Percentiles rank a stretch among this genome's conserved stretches.
Conservation (phyloP, 2,113 vertebrate species). For the Saccopteryx bilineata region DNA sequence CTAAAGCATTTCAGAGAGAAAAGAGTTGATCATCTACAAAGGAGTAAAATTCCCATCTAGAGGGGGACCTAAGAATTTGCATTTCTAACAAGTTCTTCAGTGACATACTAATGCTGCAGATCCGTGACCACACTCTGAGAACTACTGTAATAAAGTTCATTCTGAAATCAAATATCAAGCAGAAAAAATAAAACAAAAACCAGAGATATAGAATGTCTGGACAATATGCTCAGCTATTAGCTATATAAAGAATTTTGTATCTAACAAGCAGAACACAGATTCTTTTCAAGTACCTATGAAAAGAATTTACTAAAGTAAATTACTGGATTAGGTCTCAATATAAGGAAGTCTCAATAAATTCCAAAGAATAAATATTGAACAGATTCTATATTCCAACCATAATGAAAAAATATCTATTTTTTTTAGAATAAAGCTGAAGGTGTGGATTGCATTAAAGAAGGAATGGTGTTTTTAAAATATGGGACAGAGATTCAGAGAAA, state of each 20-base stretch:
- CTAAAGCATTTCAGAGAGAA: neutral
- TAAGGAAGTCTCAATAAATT: neutral
- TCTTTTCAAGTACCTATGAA: neutral
- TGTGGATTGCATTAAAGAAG: neutral
- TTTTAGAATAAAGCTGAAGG: neutral
- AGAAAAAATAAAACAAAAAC: neutral
- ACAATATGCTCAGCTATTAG: neutral
- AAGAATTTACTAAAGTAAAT: neutral
- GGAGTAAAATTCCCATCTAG: neutral
- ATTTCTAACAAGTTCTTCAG: constrained; percentile 2
- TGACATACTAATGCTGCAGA: neutral
- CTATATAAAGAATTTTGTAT: neutral
- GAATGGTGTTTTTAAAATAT: neutral
- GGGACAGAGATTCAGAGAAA: neutral
- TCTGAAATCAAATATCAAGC: neutral
- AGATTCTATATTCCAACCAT: neutral
- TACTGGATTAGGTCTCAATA: neutral
- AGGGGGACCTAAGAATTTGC: neutral
- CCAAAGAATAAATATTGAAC: neutral
- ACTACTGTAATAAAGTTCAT: neutral
- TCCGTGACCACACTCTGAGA: neutral
- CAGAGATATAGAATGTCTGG: neutral
- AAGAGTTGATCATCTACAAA: neutral
- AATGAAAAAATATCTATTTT: neutral
- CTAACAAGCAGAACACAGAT: neutral